These are phyloP conservation scores for Trachymyrmex cornetzi DNA, from an alignment of 1,140 invertebrate genomes.

Conservation along the genomic window DNA sequence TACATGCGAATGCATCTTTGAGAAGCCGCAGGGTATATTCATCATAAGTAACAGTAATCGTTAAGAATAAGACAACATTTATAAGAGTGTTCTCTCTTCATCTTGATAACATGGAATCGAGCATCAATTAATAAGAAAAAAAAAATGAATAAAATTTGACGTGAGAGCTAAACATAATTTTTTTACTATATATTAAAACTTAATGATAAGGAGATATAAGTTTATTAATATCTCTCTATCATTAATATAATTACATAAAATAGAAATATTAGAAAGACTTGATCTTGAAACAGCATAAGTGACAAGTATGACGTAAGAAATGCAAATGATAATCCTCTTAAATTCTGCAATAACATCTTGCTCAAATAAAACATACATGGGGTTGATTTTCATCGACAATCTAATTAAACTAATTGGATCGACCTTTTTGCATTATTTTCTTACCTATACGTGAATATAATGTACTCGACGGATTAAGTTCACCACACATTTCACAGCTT, in stretches of 20 bases:
- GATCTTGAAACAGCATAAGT: neutral
- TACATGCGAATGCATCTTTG: neutral
- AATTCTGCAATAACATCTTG: neutral
- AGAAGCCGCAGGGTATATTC: neutral
- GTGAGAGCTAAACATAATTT: neutral
- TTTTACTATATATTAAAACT: neutral
- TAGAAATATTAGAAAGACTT: neutral
- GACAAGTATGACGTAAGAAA: neutral
- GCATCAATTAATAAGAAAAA: neutral
- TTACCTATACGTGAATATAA: neutral
- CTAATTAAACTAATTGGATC: constrained; percentile 7
- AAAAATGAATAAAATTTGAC: neutral
- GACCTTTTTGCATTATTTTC: neutral
- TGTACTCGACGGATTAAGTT: neutral
- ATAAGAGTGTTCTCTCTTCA: neutral
- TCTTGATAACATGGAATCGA: neutral
- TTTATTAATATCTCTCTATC: neutral
- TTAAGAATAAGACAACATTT: neutral
- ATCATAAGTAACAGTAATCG: constrained; percentile 1
- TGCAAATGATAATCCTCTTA: neutral
- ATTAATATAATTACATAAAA: constrained; percentile 21
- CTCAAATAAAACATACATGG: neutral
- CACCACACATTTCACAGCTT: neutral
- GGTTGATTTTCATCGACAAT: neutral
- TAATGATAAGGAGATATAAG: neutral